Percentiles rank a stretch among this genome's conserved stretches.
phyloP scores from a whole-genome alignment of 2,797 vertebrate species.

The Chelon labrosus region DNA sequence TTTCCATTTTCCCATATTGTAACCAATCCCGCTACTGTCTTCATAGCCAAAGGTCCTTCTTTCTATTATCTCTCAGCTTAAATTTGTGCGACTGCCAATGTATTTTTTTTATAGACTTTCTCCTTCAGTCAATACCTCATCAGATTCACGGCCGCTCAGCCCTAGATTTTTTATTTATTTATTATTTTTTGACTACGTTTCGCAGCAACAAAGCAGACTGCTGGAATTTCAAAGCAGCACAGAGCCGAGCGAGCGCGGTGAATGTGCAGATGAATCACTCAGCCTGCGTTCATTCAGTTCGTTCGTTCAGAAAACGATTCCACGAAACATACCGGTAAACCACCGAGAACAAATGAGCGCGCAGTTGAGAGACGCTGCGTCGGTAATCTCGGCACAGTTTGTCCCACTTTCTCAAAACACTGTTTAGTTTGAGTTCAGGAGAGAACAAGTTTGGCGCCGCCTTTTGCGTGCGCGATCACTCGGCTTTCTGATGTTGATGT shows the following conservation, averaged over 20 bases:
- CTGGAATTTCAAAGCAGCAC: constrained; percentile 7
- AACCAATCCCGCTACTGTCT: constrained; percentile 17
- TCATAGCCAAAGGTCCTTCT: constrained; percentile 33
- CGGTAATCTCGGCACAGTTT: background rate
- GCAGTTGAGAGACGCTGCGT: background rate
- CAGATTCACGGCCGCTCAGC: constrained; percentile 16
- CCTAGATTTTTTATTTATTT: constrained; percentile 8
- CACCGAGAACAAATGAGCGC: constrained; percentile 8
- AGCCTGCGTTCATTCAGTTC: background rate
- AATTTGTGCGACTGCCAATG: constrained; percentile 29
- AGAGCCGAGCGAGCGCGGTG: constrained; percentile 1
- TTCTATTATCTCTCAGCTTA: constrained; percentile 36
- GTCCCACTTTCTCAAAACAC: constrained; percentile 12
- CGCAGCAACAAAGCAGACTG: constrained; percentile 15
- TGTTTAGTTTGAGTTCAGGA: constrained; percentile 16
- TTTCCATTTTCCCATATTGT: constrained; percentile 15
- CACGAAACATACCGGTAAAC: constrained; percentile 21
- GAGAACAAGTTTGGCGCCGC: background rate
- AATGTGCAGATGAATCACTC: constrained; percentile 36
- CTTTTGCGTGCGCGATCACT: background rate
- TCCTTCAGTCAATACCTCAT: constrained; percentile 30
- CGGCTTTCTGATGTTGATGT: background rate
- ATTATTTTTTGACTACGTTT: constrained; percentile 29
- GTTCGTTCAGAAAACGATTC: constrained; percentile 1
- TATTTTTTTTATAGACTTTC: constrained; percentile 35